Percentiles rank a stretch among this genome's conserved stretches.
Evolutionary conservation across 2,888 invertebrate species (phyloP).

Genomic region (Zygothrica quintamaculata): DNA sequence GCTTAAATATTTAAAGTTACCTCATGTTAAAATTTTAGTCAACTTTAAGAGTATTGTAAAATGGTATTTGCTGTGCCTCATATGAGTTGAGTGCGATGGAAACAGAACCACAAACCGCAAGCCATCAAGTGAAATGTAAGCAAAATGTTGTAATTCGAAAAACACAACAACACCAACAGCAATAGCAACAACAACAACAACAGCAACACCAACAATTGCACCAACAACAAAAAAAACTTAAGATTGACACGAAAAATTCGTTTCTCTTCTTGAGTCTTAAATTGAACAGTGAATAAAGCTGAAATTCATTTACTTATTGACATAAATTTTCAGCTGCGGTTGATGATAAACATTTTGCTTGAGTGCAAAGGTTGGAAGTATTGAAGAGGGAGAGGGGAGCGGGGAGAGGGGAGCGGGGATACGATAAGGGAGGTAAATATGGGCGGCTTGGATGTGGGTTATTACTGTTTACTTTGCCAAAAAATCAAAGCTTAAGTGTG

Average conservation of each 20-base stretch:
- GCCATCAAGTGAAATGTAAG: slow-evolving; percentile 1
- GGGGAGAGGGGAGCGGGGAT: background rate
- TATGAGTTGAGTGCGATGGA: slow-evolving; percentile 3
- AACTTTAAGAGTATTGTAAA: background rate
- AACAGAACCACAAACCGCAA: background rate
- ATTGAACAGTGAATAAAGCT: slow-evolving; percentile 49
- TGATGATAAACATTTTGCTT: slow-evolving; percentile 33
- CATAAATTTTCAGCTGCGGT: slow-evolving; percentile 52
- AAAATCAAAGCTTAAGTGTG: slow-evolving; percentile 56
- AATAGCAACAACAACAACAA: too few species aligned
- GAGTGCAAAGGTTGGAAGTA: slow-evolving; percentile 6
- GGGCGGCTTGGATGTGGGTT: slow-evolving; percentile 15
- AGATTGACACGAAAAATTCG: slow-evolving; percentile 21
- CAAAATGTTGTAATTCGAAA: background rate
- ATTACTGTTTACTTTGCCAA: slow-evolving; percentile 40
- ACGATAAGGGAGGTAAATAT: background rate
- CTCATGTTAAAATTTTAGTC: background rate
- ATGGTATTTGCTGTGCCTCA: background rate
- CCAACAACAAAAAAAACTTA: slow-evolving; percentile 2
- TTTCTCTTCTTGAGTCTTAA: slow-evolving; percentile 19
- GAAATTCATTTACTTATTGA: slow-evolving; percentile 70
- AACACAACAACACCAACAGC: too few species aligned
- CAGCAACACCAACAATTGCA: too few species aligned
- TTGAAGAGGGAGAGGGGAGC: background rate
- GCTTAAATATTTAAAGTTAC: background rate